These are phyloP conservation scores for Drosophila anomalata DNA, from an alignment of 2,888 invertebrate species.

Conservation along the genomic window DNA sequence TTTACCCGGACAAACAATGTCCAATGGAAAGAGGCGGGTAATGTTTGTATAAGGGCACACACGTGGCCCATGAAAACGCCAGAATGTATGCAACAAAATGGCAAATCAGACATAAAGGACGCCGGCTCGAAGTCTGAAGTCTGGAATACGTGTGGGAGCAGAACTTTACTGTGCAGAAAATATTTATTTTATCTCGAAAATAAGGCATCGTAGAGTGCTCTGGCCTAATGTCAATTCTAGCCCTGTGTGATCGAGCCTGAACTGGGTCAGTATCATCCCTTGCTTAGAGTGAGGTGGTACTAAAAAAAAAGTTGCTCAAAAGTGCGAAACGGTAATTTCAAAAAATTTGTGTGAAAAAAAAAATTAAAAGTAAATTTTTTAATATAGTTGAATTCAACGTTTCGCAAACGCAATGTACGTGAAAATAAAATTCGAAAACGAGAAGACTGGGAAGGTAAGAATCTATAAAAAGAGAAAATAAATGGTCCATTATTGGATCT, in stretches of 20 bases:
- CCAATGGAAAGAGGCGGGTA: conserved; percentile 25
- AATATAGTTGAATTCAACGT: neutral
- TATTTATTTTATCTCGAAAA: neutral
- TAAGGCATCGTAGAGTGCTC: neutral
- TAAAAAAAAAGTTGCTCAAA: too few relatives aligned
- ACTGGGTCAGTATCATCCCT: neutral
- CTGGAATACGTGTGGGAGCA: neutral
- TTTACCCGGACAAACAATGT: conserved; percentile 35
- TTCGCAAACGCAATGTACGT: neutral
- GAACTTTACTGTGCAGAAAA: too few relatives aligned
- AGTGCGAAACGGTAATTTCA: too few relatives aligned
- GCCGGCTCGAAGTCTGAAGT: neutral
- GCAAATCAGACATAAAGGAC: conserved; percentile 12
- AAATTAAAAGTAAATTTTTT: too few relatives aligned
- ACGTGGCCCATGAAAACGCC: conserved; percentile 44
- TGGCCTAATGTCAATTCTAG: neutral
- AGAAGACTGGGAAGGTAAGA: neutral
- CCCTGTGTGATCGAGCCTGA: too few relatives aligned
- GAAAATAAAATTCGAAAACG: neutral
- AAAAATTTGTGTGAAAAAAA: too few relatives aligned
- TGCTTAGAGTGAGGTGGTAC: too few relatives aligned
- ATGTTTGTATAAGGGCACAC: conserved; percentile 36
- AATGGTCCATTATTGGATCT: neutral
- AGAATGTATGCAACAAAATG: conserved; percentile 32
- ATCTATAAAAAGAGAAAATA: neutral